A percentile compares a stretch with the other conserved stretches of the same genome.
Evolutionary conservation across 2,113 vertebrate species (phyloP).

Genomic region (Pica pica): DNA sequence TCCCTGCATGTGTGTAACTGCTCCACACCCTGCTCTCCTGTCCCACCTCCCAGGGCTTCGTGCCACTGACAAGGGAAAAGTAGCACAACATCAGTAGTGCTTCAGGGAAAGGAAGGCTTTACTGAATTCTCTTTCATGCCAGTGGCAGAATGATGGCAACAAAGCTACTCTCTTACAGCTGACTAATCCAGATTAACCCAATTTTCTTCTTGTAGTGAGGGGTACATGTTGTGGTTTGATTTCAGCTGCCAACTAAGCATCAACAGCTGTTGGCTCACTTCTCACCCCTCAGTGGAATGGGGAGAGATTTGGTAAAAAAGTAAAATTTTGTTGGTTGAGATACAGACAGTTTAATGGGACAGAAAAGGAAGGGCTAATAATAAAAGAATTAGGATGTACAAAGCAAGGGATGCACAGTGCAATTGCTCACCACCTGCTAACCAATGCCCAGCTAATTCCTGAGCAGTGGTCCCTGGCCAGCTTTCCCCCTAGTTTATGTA

Average conservation of each 20-base stretch:
- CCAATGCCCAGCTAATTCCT: neutral
- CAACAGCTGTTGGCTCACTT: neutral
- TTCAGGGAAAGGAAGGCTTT: neutral
- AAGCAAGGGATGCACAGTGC: neutral
- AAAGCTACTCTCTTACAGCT: neutral
- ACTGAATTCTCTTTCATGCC: neutral
- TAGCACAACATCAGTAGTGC: neutral
- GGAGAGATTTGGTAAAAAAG: neutral
- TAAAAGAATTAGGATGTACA: neutral
- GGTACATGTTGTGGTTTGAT: neutral
- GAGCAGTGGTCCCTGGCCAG: neutral
- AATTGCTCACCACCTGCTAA: neutral
- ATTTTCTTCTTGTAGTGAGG: neutral
- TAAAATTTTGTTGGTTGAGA: neutral
- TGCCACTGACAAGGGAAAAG: neutral
- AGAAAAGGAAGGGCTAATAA: neutral
- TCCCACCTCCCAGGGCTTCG: neutral
- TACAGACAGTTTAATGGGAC: neutral
- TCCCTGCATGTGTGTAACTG: neutral
- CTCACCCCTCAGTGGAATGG: neutral
- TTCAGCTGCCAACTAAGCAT: neutral
- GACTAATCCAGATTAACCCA: neutral
- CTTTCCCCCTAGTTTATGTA: neutral
- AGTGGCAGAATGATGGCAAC: neutral
- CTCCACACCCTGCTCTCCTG: neutral